Conservation (phyloP, 2,888 invertebrate species). For the Coelinius sp. region DNA sequence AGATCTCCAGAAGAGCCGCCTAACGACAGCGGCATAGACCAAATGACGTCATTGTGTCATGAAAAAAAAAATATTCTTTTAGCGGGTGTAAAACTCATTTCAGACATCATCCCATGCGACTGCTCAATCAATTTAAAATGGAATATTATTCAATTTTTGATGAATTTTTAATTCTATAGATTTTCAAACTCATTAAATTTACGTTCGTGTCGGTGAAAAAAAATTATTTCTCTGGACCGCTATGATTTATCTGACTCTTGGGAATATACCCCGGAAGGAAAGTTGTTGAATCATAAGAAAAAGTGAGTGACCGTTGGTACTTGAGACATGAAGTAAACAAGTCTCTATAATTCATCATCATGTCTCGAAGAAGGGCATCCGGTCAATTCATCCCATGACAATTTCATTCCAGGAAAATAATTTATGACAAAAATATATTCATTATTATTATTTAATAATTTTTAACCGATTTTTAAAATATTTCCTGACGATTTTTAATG, state of each 20-base stretch:
- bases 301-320: conserved; percentile 29
- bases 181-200: neutral
- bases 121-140: neutral
- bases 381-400: too few relatives aligned
- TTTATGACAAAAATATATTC: too few relatives aligned
- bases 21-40: conserved; percentile 22
- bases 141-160: neutral
- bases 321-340: conserved; percentile 16
- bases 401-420: too few relatives aligned
- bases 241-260: conserved; percentile 7
- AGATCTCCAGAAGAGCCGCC: neutral
- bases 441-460: too few relatives aligned
- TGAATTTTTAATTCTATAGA: neutral
- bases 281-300: conserved; percentile 28
- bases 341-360: neutral
- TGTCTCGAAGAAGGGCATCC: too few relatives aligned
- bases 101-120: neutral
- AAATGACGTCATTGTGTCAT: conserved; percentile 7
- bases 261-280: conserved; percentile 42
- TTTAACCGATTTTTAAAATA: too few relatives aligned
- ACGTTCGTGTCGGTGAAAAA: neutral
- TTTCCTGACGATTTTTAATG: neutral
- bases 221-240: conserved; percentile 4
- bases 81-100: neutral
- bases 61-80: conserved; percentile 15